phyloP scores from a whole-genome alignment of 1,140 invertebrate species.

The Bacillus rossius region DNA sequence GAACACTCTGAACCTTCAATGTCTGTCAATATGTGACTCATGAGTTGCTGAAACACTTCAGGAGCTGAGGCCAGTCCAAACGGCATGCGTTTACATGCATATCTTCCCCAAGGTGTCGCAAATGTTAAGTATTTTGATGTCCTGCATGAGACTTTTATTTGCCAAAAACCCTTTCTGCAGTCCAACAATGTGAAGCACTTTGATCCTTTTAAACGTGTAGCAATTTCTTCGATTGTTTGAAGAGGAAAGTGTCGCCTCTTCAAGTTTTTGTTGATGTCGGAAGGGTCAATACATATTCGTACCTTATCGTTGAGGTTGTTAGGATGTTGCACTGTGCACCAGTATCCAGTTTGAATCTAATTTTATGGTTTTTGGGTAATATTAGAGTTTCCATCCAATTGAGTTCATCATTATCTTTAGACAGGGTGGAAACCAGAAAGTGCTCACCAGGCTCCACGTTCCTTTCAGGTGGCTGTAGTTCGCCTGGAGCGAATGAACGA shows the following conservation, averaged over 20 bases:
- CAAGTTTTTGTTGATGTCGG: constrained; percentile 8
- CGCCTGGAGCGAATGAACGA: no score
- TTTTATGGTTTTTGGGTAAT: not conserved
- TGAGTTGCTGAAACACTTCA: constrained; percentile 18
- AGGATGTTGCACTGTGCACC: not conserved
- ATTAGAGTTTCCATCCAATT: not conserved
- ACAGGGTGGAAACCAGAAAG: no score
- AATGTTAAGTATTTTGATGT: constrained; percentile 12
- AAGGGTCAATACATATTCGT: constrained; percentile 1
- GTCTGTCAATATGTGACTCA: constrained; percentile 9
- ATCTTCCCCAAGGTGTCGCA: constrained; percentile 17
- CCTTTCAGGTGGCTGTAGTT: no score
- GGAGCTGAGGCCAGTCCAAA: constrained; percentile 30
- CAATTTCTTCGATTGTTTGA: constrained; percentile 19
- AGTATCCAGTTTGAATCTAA: not conserved
- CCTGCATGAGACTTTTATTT: constrained; percentile 13
- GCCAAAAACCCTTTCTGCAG: constrained; percentile 20
- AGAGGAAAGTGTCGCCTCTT: constrained; percentile 12
- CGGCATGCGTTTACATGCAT: constrained; percentile 20
- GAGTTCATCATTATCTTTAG: not conserved
- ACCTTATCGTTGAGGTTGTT: not conserved
- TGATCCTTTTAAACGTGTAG: constrained; percentile 12
- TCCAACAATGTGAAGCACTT: constrained; percentile 19
- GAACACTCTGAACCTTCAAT: constrained; percentile 15
- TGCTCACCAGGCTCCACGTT: no score